Evolutionary conservation across 2,113 vertebrate species (phyloP).

Genomic region (Syrmaticus mikado): DNA sequence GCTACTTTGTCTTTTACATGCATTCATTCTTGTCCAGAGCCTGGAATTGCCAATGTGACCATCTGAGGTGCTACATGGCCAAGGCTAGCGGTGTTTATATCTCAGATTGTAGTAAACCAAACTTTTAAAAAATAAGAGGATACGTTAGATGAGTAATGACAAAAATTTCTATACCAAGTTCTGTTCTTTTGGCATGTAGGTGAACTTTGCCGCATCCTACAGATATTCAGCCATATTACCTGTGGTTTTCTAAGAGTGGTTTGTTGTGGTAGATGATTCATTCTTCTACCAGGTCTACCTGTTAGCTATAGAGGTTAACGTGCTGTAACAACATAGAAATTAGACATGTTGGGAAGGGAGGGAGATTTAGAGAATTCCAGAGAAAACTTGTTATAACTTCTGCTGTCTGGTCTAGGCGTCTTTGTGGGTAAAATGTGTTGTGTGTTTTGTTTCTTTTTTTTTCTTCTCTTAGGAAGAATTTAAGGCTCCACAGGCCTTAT

Average conservation of each 20-base stretch:
- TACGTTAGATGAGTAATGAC: neutral
- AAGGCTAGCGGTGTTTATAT: neutral
- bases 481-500: neutral
- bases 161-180: neutral
- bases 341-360: neutral
- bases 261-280: neutral
- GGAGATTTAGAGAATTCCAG: neutral
- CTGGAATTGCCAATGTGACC: accelerated
- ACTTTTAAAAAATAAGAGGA: neutral
- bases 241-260: neutral
- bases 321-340: neutral
- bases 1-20: neutral
- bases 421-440: neutral
- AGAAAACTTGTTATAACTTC: neutral
- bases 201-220: neutral
- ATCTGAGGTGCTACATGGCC: neutral
- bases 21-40: neutral
- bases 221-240: neutral
- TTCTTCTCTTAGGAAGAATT: neutral
- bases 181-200: neutral
- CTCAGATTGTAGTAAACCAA: neutral
- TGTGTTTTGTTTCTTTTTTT: neutral
- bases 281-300: neutral
- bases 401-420: neutral
- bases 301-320: neutral